Conservation (phyloP, 2,888 invertebrate species). For the Mechanitis mazaeus region DNA sequence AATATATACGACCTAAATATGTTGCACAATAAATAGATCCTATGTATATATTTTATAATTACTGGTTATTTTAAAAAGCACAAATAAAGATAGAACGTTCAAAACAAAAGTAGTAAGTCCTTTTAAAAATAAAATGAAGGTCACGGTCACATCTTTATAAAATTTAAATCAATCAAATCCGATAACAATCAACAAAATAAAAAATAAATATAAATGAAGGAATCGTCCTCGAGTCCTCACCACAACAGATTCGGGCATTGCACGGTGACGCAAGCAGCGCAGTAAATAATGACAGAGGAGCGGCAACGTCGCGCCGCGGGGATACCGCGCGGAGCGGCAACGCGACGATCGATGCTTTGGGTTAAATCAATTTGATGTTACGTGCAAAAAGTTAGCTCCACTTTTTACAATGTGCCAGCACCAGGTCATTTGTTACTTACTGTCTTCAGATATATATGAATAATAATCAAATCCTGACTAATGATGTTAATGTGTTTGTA, state of each 20-base stretch:
- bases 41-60: too few relatives aligned
- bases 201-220: neutral
- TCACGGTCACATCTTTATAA: neutral
- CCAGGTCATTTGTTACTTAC: too few relatives aligned
- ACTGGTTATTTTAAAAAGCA: too few relatives aligned
- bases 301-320: constrained; percentile 51
- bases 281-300: constrained; percentile 31
- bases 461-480: too few relatives aligned
- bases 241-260: constrained; percentile 16
- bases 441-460: too few relatives aligned
- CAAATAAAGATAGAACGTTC: too few relatives aligned
- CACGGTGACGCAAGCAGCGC: constrained; percentile 29
- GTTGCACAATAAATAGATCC: too few relatives aligned
- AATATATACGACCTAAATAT: too few relatives aligned
- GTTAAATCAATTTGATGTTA: constrained; percentile 27
- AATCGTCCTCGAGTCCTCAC: neutral
- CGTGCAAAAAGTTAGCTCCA: constrained; percentile 19
- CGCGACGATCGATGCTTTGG: constrained; percentile 33
- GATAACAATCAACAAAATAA: neutral
- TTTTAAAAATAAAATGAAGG: neutral
- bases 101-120: too few relatives aligned
- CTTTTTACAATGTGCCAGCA: constrained; percentile 13
- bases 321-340: constrained; percentile 36
- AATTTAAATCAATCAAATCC: neutral
- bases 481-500: too few relatives aligned